A percentile compares a stretch with the other conserved stretches of the same genome.
Evolutionary conservation across 2,797 vertebrate genomes (phyloP).

Genomic region (Pelodytes ibericus): DNA sequence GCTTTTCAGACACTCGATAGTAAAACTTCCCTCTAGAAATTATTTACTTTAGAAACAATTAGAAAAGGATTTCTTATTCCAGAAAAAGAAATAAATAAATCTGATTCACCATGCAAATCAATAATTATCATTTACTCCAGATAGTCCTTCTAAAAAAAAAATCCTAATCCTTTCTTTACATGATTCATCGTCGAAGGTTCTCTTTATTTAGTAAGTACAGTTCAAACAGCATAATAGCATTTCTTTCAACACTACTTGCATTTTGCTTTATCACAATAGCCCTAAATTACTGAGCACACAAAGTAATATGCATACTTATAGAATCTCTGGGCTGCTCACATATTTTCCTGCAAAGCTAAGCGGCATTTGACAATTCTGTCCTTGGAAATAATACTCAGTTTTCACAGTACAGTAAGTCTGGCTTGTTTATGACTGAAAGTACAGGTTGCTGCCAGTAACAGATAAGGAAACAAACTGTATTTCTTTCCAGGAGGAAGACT

Average conservation of each 20-base stretch:
- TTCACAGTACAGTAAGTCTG: background rate
- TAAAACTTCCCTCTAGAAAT: background rate
- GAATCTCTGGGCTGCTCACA: background rate
- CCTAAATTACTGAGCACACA: constrained; percentile 24
- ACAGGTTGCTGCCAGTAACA: background rate
- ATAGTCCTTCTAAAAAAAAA: constrained; percentile 17
- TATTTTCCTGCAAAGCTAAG: constrained; percentile 6
- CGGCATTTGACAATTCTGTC: constrained; percentile 7
- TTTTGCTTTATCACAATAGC: constrained; percentile 42
- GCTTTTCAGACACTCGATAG: background rate
- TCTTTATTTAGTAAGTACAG: constrained; percentile 39
- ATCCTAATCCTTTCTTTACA: constrained; percentile 22
- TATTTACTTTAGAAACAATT: constrained; percentile 3
- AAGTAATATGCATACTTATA: constrained; percentile 29
- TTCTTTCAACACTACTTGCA: constrained; percentile 31
- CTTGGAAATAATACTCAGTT: background rate
- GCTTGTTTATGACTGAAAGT: background rate
- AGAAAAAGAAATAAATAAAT: background rate
- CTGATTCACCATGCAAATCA: constrained; percentile 34
- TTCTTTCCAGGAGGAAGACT: no score
- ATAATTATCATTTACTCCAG: constrained; percentile 33
- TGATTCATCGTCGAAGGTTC: constrained; percentile 32
- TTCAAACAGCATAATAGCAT: constrained; percentile 39
- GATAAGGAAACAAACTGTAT: no score
- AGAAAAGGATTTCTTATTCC: background rate